Evolutionary conservation across 2,797 vertebrate species (phyloP).

Genomic region (Apodemus agrarius): DNA sequence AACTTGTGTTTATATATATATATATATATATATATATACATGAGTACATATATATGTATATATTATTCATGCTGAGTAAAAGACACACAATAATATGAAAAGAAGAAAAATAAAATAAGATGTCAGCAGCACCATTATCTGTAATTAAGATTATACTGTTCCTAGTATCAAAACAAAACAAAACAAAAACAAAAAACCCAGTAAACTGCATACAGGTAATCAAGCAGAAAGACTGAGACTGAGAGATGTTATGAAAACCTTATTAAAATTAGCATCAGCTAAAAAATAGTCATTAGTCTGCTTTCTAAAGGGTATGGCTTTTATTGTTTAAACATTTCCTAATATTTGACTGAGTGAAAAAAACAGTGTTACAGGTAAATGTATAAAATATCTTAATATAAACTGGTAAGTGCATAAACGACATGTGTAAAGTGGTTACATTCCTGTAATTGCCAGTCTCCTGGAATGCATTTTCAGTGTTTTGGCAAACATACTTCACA

Average conservation of each 20-base stretch:
- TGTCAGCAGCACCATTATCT: neutral
- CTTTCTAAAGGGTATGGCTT: neutral
- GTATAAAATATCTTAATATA: constrained; percentile 44
- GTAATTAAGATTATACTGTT: neutral
- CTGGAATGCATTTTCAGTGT: constrained; percentile 8
- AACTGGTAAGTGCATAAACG: constrained; percentile 36
- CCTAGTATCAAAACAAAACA: neutral
- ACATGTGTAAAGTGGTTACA: constrained; percentile 57
- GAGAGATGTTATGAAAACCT: neutral
- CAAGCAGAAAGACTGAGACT: neutral
- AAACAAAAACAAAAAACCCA: neutral
- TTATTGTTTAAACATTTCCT: constrained; percentile 31
- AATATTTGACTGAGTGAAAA: neutral
- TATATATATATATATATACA: neutral
- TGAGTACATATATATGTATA: too few relatives aligned
- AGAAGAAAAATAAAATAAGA: neutral
- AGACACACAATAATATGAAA: neutral
- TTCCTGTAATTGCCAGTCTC: constrained; percentile 73
- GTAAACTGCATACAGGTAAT: neutral
- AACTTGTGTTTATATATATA: neutral
- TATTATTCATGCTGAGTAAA: neutral
- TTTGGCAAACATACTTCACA: constrained; percentile 79
- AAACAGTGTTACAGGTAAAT: neutral
- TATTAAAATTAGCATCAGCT: neutral
- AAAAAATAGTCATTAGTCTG: neutral